Evolutionary conservation across 2,113 vertebrate genomes (phyloP).

Genomic region (Narcine bancroftii): DNA sequence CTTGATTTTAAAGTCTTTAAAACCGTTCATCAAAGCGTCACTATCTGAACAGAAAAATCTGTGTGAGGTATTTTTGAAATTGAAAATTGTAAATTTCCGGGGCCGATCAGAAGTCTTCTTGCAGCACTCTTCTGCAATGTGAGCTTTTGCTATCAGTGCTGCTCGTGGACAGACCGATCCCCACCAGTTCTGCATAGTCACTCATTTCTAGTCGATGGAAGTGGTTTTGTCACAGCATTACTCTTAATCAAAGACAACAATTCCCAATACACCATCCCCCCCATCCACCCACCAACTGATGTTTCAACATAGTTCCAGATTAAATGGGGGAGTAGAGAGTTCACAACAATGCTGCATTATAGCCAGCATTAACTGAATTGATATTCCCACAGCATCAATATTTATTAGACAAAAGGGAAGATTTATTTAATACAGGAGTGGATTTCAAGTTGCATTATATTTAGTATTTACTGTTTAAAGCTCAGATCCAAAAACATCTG

Average conservation of each 20-base stretch:
- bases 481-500: not conserved
- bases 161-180: not conserved
- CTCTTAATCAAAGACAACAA: constrained; percentile 9
- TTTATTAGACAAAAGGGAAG: not conserved
- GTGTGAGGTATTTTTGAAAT: constrained; percentile 23
- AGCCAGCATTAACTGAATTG: not conserved
- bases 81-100: not conserved
- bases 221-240: constrained; percentile 9
- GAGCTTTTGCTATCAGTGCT: not conserved
- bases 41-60: not conserved
- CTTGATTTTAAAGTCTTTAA: not conserved
- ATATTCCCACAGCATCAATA: not conserved
- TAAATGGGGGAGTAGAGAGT: constrained; percentile 18
- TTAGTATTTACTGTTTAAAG: constrained; percentile 5
- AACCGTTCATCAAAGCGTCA: not conserved
- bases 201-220: not conserved
- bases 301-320: constrained; percentile 1
- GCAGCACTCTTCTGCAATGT: not conserved
- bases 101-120: not conserved
- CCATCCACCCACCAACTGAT: not conserved
- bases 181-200: not conserved
- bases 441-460: not conserved
- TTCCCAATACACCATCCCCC: not conserved
- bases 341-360: not conserved
- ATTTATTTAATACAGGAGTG: constrained; percentile 8